Evolutionary conservation across 2,888 invertebrate genomes (phyloP), one percentile per base, ranked within the genome.

Genomic region (Uloborus plumipes): DNA sequence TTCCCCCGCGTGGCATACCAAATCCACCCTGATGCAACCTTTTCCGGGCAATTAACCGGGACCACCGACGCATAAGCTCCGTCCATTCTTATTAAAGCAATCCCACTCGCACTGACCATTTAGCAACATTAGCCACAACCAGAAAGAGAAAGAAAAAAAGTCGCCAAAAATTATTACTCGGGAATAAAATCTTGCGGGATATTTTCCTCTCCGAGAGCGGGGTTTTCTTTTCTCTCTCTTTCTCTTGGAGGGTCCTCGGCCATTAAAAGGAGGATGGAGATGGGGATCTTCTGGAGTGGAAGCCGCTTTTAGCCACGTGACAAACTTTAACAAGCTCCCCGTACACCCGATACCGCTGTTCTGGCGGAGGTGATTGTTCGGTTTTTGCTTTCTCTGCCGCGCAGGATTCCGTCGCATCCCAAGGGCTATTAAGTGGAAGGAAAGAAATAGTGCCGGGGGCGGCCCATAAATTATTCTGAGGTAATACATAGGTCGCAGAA

Each of bases 301-400:
- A 65, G 64, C 64, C 65, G 39, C 73, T 74, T 72, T 74, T 55
- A 74, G 64, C 73, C 64, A 65, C 65, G 73, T 74, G 73, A 74
- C 73, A 74, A 74, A 74, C 73, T 74, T 74, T 74, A 74, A 74
- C 73, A 74, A 74, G 73, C 73, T 55, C 65, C 53, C 55, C 62
- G 50, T 50, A 51, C 72, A 72, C 61, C 62, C 61, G 62, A 72
- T 72, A 72, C 61, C 72, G 72, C 18, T 72, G 72, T 72, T 72
- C 72, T 47, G 31, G 20, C 13, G 26, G 61, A 22, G 50, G 18
- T 61, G 62, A 69, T 55, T 55, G 49, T 61, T 62, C 49, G 53
- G 55, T 65, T 58, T 74, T 74, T 65, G 64, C 62, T 53, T 20
- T 55, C 51, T 22, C 18, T 49, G 15, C 18, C 59, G 71, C 59